Evolutionary conservation across 2,797 vertebrate species (phyloP).

Genomic region (Chrosomus eos): DNA sequence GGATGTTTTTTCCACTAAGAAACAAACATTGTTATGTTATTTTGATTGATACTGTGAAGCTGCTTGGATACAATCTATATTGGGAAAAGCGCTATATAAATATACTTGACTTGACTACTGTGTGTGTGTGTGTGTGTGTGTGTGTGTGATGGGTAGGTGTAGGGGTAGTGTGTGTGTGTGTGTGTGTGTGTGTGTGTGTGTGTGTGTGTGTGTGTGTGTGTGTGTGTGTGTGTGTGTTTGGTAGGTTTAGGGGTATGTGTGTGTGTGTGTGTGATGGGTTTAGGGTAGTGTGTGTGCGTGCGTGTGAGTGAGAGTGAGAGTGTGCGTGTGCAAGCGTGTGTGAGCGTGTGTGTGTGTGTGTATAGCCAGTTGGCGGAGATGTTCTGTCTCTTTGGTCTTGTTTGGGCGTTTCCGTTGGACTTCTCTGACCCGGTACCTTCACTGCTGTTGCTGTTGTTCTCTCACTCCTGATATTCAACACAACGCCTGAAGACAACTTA

Average conservation of each 20-base stretch:
- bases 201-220: background rate
- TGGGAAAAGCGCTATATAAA: too few species aligned
- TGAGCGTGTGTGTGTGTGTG: too few species aligned
- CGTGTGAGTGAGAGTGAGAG: too few species aligned
- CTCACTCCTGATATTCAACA: slow-evolving; percentile 24
- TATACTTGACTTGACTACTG: too few species aligned
- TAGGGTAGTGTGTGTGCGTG: slow-evolving; percentile 40
- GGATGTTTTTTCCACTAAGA: too few species aligned
- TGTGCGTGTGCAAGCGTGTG: too few species aligned
- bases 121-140: background rate
- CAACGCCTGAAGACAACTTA: slow-evolving; percentile 1
- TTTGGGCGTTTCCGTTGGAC: slow-evolving; percentile 19
- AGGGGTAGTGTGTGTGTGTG: slow-evolving; percentile 47
- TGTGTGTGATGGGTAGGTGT: too few species aligned
- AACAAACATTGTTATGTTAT: too few species aligned
- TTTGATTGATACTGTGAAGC: too few species aligned
- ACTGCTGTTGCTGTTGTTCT: background rate
- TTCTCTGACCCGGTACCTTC: background rate
- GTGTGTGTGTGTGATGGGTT: too few species aligned
- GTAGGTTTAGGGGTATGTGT: too few species aligned
- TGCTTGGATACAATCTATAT: too few species aligned
- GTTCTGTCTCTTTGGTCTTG: slow-evolving; percentile 64
- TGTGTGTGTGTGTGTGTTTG: slow-evolving; percentile 40
- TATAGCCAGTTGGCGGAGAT: slow-evolving; percentile 78
- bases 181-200: background rate